Evolutionary conservation across 1,140 invertebrate species (phyloP), one percentile per base, ranked within the genome.

Genomic region (Onthophagus taurus): DNA sequence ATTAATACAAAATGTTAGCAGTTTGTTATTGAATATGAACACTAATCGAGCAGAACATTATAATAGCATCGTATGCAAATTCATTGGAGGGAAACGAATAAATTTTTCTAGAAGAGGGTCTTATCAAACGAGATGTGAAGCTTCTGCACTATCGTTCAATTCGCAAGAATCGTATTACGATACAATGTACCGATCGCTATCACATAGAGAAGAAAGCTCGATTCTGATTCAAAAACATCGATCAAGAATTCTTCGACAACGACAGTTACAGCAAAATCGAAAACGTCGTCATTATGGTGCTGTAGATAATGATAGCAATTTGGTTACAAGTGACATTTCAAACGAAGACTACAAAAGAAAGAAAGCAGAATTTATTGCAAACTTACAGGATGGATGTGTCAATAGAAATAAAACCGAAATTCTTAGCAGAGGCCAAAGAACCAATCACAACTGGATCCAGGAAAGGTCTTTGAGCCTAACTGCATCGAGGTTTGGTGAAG

Each of bases 31-130:
- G 36, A 38, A 50, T 31, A 46, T 54, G 8, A 38, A 51, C 20
- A 57, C 45, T 12, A 59, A 55, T 42, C n/a, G 24, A 30, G 47
- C 47, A 5, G 53, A 57, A 46, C 18, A 39, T 4, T 59, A 47
- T 39, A 46, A 57, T 41, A 53, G 33, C 13, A 33, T 59, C 14
- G 42, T 51, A 26, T 44, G 48, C 4, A 59, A 58, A 49, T 50
- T 53, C 49, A 33, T 50, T 19, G 51, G 53, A 2, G 55, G 42
- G 4, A 58, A 58, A 39, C 29, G 51, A 31, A 51, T 49, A 31
- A 55, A 58, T 43, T 56, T 50, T 39, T 42, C 51, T 3, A 21
- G 42, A 20, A 44, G 39, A 38, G 42, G 37, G 4, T 4, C 9
- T 5, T 39, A 39, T 16, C 37, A 39, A 23, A n/a, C 23, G 9